Conservation (phyloP, 2,888 invertebrate species). For the Leptopterna dolabrata region DNA sequence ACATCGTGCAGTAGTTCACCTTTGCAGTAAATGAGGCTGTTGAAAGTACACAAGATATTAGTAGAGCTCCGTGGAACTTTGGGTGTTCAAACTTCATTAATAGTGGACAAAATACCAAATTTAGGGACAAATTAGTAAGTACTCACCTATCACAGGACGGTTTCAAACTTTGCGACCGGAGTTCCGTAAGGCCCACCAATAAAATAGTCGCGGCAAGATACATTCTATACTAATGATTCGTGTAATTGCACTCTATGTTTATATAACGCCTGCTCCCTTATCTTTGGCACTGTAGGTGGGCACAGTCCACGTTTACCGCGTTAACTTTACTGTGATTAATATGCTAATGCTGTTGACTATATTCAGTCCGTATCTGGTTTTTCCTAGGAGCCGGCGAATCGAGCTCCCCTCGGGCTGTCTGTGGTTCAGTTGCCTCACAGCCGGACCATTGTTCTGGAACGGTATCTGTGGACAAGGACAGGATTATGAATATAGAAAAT, state of each 20-base stretch:
- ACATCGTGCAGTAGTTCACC: conserved; percentile 79
- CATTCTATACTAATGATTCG: conserved; percentile 30
- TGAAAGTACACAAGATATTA: conserved; percentile 8
- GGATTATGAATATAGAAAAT: background rate
- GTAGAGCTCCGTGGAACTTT: background rate
- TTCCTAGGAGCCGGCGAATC: background rate
- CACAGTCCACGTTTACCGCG: background rate
- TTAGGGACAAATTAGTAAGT: background rate
- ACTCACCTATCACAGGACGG: conserved; percentile 36
- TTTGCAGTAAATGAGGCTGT: conserved; percentile 78
- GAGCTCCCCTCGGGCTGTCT: background rate
- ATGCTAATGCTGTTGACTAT: background rate
- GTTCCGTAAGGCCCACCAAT: background rate
- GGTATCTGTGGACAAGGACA: conserved; percentile 22
- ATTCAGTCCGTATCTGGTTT: background rate
- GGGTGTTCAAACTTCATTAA: background rate
- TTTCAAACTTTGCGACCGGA: background rate
- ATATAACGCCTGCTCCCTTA: conserved; percentile 19
- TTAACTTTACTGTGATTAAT: too few relatives aligned
- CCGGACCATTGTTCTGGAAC: conserved; percentile 25
- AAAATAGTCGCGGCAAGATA: conserved; percentile 4
- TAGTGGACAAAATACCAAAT: too few relatives aligned
- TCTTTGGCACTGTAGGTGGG: background rate
- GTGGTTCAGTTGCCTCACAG: background rate
- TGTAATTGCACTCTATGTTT: conserved; percentile 28